phyloP scores from a whole-genome alignment of 2,888 invertebrate species.

The Mayetiola destructor region DNA sequence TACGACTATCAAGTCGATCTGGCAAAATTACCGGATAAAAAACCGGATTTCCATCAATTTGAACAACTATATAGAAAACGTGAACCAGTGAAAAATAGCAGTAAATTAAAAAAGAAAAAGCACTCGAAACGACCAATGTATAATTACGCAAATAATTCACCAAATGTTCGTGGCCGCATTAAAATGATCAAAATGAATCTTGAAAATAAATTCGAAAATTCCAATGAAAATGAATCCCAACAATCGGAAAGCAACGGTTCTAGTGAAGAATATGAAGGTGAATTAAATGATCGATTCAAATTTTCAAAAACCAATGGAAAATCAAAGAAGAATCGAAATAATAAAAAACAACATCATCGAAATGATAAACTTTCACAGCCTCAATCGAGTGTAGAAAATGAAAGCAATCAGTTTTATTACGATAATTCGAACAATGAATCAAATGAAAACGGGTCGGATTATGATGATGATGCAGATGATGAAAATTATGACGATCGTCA shows the following conservation, averaged over 20 bases:
- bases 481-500: not conserved
- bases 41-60: conserved; percentile 1
- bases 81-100: not conserved
- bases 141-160: conserved; percentile 4
- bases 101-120: not conserved
- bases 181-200: not conserved
- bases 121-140: not conserved
- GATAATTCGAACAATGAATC: not conserved
- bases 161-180: not conserved
- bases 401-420: not conserved
- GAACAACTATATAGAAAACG: not conserved
- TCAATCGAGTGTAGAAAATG: not conserved
- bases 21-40: not conserved
- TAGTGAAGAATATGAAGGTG: not conserved
- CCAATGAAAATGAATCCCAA: not conserved
- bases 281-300: not conserved
- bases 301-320: not conserved
- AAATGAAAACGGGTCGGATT: not conserved
- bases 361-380: not conserved
- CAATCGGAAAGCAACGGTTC: not conserved
- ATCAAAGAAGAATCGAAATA: not conserved
- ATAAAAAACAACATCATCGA: not conserved
- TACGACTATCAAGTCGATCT: not conserved
- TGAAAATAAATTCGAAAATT: not conserved
- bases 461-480: not conserved